A percentile compares a stretch with the other conserved stretches of the same genome.
Evolutionary conservation across 2,797 vertebrate species (phyloP).

Genomic region (Tokudaia muenninki): DNA sequence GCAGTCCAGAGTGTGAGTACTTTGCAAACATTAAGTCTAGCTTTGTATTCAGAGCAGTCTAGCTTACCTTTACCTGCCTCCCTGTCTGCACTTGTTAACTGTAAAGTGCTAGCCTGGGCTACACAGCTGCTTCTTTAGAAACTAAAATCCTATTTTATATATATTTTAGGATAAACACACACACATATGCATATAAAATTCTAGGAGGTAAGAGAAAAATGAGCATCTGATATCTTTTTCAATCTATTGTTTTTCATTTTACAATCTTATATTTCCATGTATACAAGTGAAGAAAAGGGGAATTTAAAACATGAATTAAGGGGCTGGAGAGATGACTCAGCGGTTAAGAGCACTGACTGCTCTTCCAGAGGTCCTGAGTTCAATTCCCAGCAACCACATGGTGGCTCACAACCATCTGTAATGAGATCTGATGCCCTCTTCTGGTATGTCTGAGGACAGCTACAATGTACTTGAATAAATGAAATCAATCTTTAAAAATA

Average conservation of each 20-base stretch:
- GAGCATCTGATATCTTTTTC: background rate
- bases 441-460: background rate
- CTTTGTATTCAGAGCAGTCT: slow-evolving; percentile 31
- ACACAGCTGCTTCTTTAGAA: slow-evolving; percentile 39
- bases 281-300: background rate
- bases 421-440: background rate
- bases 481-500: background rate
- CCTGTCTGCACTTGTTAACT: background rate
- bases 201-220: slow-evolving; percentile 30
- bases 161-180: background rate
- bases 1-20: background rate
- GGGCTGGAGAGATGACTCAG: too few relatives aligned
- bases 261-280: background rate
- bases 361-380: background rate
- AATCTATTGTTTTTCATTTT: background rate
- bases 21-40: slow-evolving; percentile 45
- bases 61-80: slow-evolving; percentile 6
- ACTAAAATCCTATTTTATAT: background rate
- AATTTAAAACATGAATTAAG: background rate
- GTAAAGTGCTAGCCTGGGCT: background rate
- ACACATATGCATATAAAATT: slow-evolving; percentile 47
- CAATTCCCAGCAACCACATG: background rate
- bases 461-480: background rate
- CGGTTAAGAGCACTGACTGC: background rate
- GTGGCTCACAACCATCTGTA: background rate